Base-by-base conservation (phyloP, 2,888 invertebrate genomes). In the Iselma pallidipennis region DNA sequence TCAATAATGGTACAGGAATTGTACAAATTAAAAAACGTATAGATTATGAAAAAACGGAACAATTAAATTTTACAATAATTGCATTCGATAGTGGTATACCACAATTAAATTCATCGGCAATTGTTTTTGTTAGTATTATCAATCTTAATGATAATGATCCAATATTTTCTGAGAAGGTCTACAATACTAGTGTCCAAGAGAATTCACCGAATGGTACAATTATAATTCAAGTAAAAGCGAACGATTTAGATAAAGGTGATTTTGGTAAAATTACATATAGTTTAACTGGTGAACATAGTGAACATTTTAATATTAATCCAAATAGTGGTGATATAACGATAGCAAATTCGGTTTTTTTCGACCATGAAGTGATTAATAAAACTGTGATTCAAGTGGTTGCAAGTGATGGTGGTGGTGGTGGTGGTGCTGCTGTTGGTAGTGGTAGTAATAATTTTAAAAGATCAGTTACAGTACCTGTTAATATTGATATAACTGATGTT, bases 61-160 rank as follows among this genome's bases (percentile, higher is more conserved):
- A 85, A 48, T 83, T 94, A 2, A 89, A 91, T 77, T 94, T 96
- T 76, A 90, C 89, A 0, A 89, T 94, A 0, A 84, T 89, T 1
- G 96, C 94, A 0, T 91, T 87, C 70, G 97, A 97, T 80, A 91
- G 91, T 0, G 96, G 96, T 1, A 88, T 92, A 0, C 96, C 96
- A 0, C 90, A 91, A 72, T 83, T 93, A 50, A 91, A 92, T 3
- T 86, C 94, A 0, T 85, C 90, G 0, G 95, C 95, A 0, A 85
- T 88, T 5, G 88, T 97, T 0, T 85, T 85, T 5, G 92, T 96
- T 0, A 87, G 88, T 51, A 85, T 97, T 2, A 83, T 88, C 29
- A 96, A 96, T 76, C 86, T 93, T 0, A 96, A 97, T 72, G 96
- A 96, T 74, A 93, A 94, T 76, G 89, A 90, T 75, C 96, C 96